Conservation (phyloP, 2,888 invertebrate genomes). For the Theristus sp. region DNA sequence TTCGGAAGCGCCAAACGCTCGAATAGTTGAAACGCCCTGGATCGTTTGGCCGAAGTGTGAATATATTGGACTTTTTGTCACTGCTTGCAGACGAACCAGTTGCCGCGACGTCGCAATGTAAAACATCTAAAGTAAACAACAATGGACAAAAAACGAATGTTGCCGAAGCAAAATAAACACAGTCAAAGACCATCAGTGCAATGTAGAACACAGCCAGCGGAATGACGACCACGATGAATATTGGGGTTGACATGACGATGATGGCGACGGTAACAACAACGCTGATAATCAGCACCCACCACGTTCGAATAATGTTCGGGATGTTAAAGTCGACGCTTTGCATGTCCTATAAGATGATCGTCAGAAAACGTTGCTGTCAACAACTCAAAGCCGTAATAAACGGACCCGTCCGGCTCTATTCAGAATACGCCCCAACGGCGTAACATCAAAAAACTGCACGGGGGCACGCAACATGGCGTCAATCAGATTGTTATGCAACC, state of each 20-base stretch:
- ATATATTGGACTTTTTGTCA: constrained; percentile 80
- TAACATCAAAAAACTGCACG: background rate
- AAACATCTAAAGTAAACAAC: constrained; percentile 44
- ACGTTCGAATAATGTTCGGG: background rate
- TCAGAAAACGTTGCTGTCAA: no score
- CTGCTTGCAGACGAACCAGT: constrained; percentile 72
- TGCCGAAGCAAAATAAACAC: background rate
- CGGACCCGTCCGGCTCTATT: background rate
- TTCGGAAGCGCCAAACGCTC: constrained; percentile 16
- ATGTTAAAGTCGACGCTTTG: background rate
- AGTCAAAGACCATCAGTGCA: constrained; percentile 21
- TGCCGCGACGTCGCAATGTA: constrained; percentile 81
- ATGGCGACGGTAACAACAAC: constrained; percentile 16
- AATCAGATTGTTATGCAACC: background rate
- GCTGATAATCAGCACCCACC: background rate
- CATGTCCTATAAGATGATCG: background rate
- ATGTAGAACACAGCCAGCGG: constrained; percentile 24
- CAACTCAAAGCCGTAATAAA: no score
- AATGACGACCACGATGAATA: constrained; percentile 20
- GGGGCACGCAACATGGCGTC: background rate
- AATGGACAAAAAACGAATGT: background rate
- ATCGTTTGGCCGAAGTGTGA: constrained; percentile 90
- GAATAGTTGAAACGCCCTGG: constrained; percentile 39
- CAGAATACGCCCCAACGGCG: background rate
- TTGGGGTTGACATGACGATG: constrained; percentile 23